Conservation (phyloP, 2,797 vertebrate genomes). For the Xiphorhynchus erythropygius region DNA sequence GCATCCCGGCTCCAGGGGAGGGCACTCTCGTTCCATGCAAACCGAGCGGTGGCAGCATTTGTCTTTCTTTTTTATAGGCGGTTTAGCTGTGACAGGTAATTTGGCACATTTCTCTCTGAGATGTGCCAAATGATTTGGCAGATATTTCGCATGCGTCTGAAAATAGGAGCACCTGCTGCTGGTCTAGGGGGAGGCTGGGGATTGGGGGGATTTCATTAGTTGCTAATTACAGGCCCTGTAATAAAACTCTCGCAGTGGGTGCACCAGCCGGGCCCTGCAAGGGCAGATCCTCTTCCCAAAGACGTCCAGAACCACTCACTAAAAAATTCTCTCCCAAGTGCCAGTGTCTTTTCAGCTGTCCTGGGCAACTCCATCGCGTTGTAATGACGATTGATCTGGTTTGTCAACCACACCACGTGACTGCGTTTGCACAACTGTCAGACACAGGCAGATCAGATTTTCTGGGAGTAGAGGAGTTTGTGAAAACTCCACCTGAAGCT, state of each 20-base stretch:
- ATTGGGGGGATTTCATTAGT: not conserved
- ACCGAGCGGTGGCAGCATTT: not conserved
- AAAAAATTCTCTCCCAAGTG: not conserved
- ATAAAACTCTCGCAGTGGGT: not conserved
- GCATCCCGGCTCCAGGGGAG: conserved; percentile 53
- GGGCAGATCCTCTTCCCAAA: not conserved
- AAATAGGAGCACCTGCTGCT: conserved; percentile 75
- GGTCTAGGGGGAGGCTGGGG: not conserved
- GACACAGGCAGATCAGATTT: accelerated
- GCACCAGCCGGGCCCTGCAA: not conserved
- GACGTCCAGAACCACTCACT: not conserved
- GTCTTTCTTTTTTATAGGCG: conserved; percentile 65
- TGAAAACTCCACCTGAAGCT: not conserved
- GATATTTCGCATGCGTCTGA: conserved; percentile 68
- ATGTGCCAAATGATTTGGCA: conserved; percentile 78
- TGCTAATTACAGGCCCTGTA: conserved; percentile 54
- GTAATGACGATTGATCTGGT: not conserved
- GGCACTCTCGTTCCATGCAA: conserved; percentile 68
- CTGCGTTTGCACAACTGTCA: not conserved
- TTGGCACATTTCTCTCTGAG: conserved; percentile 70
- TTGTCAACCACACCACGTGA: accelerated
- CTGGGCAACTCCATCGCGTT: too few relatives aligned
- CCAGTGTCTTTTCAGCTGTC: not conserved
- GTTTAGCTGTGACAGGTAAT: conserved; percentile 70
- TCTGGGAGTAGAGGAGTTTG: accelerated